These are phyloP conservation scores for Lasaia peninsularis DNA, from an alignment of 1,140 invertebrate genomes.

Conservation along the genomic window DNA sequence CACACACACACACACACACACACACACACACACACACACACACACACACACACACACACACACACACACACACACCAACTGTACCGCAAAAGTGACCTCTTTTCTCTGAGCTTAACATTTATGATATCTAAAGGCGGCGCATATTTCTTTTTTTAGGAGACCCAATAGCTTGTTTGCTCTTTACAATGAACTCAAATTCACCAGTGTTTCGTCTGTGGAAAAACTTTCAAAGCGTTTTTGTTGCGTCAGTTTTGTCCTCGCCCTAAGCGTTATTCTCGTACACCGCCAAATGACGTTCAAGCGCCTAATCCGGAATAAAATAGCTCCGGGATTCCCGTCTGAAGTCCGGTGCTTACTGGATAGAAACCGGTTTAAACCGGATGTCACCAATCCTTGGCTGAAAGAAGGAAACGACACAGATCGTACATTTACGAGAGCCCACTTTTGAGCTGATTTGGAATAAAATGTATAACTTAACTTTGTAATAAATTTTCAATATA, in stretches of 20 bases:
- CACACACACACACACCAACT: too few relatives aligned
- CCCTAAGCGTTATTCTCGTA: neutral
- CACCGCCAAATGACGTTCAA: neutral
- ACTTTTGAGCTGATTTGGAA: neutral
- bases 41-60: too few relatives aligned
- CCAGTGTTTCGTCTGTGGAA: neutral
- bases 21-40: too few relatives aligned
- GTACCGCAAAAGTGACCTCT: too few relatives aligned
- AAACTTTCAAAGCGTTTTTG: neutral
- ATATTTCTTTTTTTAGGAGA: too few relatives aligned
- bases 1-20: too few relatives aligned
- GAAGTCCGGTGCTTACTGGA: slow-evolving; percentile 10
- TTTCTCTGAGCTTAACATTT: too few relatives aligned
- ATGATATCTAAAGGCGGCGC: too few relatives aligned
- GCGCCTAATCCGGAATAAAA: slow-evolving; percentile 8
- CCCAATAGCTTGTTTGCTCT: too few relatives aligned
- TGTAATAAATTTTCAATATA: too few relatives aligned
- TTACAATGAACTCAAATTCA: too few relatives aligned
- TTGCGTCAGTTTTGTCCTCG: neutral
- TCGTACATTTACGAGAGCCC: neutral
- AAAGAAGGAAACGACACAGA: neutral
- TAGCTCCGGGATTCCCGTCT: slow-evolving; percentile 10
- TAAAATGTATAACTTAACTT: neutral
- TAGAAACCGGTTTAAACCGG: slow-evolving; percentile 11
- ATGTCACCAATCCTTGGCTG: neutral